These are phyloP conservation scores for Epistrophe eligans DNA, from an alignment of 2,888 invertebrate genomes.

Conservation along the genomic window DNA sequence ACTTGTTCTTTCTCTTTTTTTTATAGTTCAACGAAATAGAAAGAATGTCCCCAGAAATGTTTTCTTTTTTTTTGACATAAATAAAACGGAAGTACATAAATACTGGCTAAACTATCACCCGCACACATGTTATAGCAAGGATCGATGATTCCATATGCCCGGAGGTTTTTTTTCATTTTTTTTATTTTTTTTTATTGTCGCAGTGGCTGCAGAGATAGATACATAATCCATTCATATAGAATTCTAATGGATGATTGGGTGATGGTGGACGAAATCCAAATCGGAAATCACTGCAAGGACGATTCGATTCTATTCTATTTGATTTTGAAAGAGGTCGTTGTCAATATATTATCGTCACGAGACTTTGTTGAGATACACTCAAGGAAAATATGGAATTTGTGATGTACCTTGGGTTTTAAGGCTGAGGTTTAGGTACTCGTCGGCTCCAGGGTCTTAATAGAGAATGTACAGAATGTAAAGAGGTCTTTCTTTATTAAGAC, in stretches of 20 bases:
- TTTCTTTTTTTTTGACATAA: not conserved
- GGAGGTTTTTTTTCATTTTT: not conserved
- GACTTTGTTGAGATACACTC: not conserved
- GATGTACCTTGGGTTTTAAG: too few species aligned
- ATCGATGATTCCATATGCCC: constrained; percentile 2
- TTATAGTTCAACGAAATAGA: not conserved
- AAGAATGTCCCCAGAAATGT: not conserved
- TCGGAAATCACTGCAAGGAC: constrained; percentile 21
- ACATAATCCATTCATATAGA: not conserved
- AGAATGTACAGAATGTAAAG: too few species aligned
- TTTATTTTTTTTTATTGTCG: not conserved
- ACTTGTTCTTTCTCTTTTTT: not conserved
- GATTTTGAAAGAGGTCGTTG: constrained; percentile 8
- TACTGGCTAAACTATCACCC: not conserved
- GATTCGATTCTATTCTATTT: not conserved
- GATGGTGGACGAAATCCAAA: constrained; percentile 16
- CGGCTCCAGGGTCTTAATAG: too few species aligned
- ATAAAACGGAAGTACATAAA: not conserved
- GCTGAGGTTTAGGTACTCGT: too few species aligned
- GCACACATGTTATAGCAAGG: not conserved
- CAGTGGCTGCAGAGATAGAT: not conserved
- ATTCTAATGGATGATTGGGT: constrained; percentile 11
- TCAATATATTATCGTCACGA: not conserved
- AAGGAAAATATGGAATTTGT: not conserved
- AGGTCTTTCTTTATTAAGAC: too few species aligned